Evolutionary conservation across 2,113 vertebrate species (phyloP).

Genomic region (Brachyistius frenatus): DNA sequence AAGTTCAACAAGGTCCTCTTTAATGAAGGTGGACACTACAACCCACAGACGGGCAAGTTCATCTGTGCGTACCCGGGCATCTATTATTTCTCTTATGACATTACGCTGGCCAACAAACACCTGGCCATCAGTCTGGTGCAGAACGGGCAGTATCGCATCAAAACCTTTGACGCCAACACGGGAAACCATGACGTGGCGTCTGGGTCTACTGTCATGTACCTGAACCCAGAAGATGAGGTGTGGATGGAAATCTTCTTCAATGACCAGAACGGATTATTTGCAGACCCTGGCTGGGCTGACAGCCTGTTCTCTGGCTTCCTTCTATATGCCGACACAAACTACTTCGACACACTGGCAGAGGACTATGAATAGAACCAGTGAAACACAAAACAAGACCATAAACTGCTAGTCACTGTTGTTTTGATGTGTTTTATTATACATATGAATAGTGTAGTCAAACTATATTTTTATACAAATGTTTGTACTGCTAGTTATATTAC

Average conservation of each 20-base stretch:
- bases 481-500: conserved; percentile 38
- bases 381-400: conserved; percentile 5
- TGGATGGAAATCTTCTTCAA: conserved; percentile 98
- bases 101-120: conserved; percentile 98
- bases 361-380: conserved; percentile 81
- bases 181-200: conserved; percentile 98
- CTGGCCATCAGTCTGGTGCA: conserved; percentile 95
- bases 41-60: conserved; percentile 94
- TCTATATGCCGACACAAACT: conserved; percentile 94
- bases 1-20: conserved; percentile 97
- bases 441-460: conserved; percentile 6
- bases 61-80: conserved; percentile 95
- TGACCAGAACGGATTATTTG: conserved; percentile 97
- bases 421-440: conserved; percentile 1
- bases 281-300: conserved; percentile 95
- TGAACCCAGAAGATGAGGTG: conserved; percentile 96
- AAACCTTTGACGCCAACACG: conserved; percentile 97
- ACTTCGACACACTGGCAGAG: conserved; percentile 92
- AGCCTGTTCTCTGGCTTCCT: conserved; percentile 98
- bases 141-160: conserved; percentile 94
- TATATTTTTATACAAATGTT: conserved; percentile 65
- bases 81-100: conserved; percentile 98
- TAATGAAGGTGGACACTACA: conserved; percentile 95
- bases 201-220: conserved; percentile 92
- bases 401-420: conserved; percentile 20